phyloP scores from a whole-genome alignment of 1,140 invertebrate genomes.

The Reticulitermes speratus region DNA sequence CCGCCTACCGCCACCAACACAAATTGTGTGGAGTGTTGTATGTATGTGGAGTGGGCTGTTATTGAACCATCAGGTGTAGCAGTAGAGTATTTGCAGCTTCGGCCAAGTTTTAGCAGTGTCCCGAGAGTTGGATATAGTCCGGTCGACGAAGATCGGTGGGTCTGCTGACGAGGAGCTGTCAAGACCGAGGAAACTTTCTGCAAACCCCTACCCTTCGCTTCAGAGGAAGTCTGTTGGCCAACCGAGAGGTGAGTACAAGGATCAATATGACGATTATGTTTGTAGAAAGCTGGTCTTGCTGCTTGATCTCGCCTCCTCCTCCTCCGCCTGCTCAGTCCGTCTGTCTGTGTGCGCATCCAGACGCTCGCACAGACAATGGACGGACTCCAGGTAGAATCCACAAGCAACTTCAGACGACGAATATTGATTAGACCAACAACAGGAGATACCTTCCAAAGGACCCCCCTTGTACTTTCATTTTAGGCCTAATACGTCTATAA shows the following conservation, averaged over 20 bases:
- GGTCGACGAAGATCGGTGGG: neutral
- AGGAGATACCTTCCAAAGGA: neutral
- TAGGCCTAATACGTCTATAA: neutral
- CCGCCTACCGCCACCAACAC: conserved; percentile 20
- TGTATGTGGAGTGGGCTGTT: neutral
- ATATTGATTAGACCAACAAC: neutral
- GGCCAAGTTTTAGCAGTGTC: conserved; percentile 27
- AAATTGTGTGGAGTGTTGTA: conserved; percentile 32
- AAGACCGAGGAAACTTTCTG: conserved; percentile 10
- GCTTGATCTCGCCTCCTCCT: neutral
- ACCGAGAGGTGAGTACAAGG: neutral
- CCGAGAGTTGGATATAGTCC: conserved; percentile 4
- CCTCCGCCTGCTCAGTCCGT: neutral
- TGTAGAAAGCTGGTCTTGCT: neutral
- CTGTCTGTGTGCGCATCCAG: neutral
- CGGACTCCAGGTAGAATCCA: neutral
- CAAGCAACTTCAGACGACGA: neutral
- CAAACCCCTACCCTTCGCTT: neutral
- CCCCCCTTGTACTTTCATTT: neutral
- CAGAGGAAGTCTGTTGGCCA: neutral
- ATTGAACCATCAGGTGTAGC: conserved; percentile 31
- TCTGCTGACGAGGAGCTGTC: neutral
- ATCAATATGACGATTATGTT: conserved; percentile 4
- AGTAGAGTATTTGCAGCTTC: conserved; percentile 31
- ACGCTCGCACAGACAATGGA: neutral